phyloP scores from a whole-genome alignment of 1,140 invertebrate species.

The Drosophila pruinosa region DNA sequence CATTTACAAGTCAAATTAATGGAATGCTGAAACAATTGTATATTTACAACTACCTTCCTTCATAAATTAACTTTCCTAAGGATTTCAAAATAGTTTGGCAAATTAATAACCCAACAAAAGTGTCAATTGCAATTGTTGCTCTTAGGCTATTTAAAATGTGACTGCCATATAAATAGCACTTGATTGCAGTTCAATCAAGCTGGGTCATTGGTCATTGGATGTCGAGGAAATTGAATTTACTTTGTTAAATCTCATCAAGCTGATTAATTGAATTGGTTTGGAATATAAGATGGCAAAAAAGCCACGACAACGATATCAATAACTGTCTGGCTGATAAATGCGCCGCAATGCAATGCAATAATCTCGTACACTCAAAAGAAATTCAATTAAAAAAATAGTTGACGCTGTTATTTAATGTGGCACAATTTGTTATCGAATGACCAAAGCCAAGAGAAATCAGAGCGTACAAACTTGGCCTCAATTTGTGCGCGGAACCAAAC shows the following conservation, averaged over 20 bases:
- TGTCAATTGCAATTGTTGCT: constrained; percentile 4
- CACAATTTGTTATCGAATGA: constrained; percentile 49
- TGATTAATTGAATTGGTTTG: constrained; percentile 6
- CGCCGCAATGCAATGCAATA: background rate
- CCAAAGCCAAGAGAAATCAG: constrained; percentile 48
- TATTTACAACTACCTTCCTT: no score
- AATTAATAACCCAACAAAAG: background rate
- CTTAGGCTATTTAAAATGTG: background rate
- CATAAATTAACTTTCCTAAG: no score
- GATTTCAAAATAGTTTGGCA: background rate
- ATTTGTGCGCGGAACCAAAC: constrained; percentile 52
- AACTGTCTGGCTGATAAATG: constrained; percentile 47
- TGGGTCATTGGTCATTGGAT: background rate
- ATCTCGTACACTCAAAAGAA: background rate
- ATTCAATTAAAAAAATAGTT: constrained; percentile 67
- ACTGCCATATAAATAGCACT: background rate
- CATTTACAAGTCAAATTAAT: no score
- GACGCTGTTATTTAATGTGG: constrained; percentile 45
- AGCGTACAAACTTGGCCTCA: constrained; percentile 52
- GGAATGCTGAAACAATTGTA: no score
- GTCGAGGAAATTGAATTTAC: constrained; percentile 22
- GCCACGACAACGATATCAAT: constrained; percentile 37
- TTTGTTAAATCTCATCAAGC: constrained; percentile 2
- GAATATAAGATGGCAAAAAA: background rate
- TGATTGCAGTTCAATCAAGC: constrained; percentile 3